Percentiles rank a stretch among this genome's conserved stretches.
Evolutionary conservation across 1,140 invertebrate species (phyloP).

Genomic region (Kradibia gibbosae): DNA sequence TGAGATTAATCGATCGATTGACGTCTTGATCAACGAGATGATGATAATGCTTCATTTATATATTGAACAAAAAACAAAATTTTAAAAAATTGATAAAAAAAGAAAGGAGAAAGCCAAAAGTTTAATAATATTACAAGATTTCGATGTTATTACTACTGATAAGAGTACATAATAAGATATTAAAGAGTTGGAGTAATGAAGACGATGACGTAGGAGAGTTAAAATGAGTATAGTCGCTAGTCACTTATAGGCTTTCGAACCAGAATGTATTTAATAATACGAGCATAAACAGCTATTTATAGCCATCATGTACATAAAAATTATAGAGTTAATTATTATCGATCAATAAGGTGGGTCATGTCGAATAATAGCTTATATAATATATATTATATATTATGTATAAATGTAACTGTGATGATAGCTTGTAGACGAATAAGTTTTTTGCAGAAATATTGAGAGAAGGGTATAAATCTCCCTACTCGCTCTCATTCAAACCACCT

Average conservation of each 20-base stretch:
- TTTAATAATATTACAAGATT: constrained; percentile 49
- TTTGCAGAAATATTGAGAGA: constrained; percentile 44
- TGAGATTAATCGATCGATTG: constrained; percentile 31
- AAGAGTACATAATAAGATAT: constrained; percentile 50
- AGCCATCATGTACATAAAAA: constrained; percentile 65
- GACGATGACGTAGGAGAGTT: constrained; percentile 2
- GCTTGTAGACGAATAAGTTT: constrained; percentile 67
- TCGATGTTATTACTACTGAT: constrained; percentile 48
- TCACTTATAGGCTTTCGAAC: constrained; percentile 65
- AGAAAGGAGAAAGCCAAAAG: constrained; percentile 24
- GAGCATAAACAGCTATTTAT: constrained; percentile 66
- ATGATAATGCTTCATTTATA: constrained; percentile 49
- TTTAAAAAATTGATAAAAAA: neutral
- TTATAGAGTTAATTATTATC: constrained; percentile 47
- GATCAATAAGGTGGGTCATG: constrained; percentile 53
- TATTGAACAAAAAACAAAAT: constrained; percentile 36
- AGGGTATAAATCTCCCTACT: constrained; percentile 23
- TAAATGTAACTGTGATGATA: constrained; percentile 73
- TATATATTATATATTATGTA: constrained; percentile 55
- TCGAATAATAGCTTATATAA: constrained; percentile 58
- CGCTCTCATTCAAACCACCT: constrained; percentile 12
- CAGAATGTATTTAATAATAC: constrained; percentile 69
- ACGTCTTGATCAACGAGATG: constrained; percentile 30
- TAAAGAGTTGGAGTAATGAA: neutral
- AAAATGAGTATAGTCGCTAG: constrained; percentile 59